phyloP scores from a whole-genome alignment of 2,888 invertebrate species.

The Leptodirus hochenwartii region DNA sequence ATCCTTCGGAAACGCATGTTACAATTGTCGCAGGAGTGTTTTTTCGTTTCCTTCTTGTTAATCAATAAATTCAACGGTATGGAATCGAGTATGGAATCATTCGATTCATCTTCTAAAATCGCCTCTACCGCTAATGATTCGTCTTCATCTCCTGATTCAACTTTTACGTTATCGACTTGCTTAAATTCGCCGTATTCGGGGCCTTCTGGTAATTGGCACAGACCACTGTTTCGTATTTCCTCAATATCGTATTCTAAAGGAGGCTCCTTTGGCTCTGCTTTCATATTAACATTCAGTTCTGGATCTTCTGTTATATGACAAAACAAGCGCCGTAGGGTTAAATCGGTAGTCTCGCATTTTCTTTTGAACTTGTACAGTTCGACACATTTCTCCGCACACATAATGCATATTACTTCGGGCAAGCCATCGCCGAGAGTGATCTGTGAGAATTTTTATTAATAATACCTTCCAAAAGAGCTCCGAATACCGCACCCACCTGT shows the following conservation, averaged over 20 bases:
- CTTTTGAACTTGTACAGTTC: constrained; percentile 31
- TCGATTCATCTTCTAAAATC: no score
- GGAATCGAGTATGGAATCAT: no score
- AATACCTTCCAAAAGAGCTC: neutral
- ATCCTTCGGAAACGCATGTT: neutral
- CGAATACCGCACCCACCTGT: constrained; percentile 20
- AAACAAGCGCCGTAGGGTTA: constrained; percentile 23
- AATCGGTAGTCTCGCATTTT: constrained; percentile 29
- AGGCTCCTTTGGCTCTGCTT: constrained; percentile 5
- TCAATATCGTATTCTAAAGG: constrained; percentile 12
- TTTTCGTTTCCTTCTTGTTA: no score
- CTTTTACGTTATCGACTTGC: no score
- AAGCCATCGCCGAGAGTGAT: constrained; percentile 33
- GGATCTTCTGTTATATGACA: neutral
- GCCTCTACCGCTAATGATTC: no score
- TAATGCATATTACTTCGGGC: constrained; percentile 37
- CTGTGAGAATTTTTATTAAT: constrained; percentile 14
- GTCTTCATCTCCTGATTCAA: no score
- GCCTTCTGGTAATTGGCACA: constrained; percentile 1
- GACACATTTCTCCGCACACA: constrained; percentile 32
- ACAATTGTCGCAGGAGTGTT: no score
- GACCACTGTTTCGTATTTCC: constrained; percentile 19
- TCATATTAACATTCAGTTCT: neutral
- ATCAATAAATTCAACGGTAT: no score
- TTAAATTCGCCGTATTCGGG: no score